Base-by-base conservation (phyloP, 2,888 invertebrate genomes). In the Ptychoptera albimana region DNA sequence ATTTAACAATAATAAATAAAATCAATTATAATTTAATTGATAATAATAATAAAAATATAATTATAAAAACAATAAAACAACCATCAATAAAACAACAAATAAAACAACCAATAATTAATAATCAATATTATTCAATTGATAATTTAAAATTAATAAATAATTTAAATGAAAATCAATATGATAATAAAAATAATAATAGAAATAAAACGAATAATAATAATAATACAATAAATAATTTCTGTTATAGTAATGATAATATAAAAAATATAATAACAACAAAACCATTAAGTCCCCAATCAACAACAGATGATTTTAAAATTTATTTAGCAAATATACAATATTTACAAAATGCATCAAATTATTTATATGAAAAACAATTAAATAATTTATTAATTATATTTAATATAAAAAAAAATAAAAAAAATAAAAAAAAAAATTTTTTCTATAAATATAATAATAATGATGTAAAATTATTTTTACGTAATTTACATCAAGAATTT, bases 401-500 rank as follows among this genome's bases (percentile, higher is more conserved):
- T 76, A 13, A 14, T 39, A 41, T 29, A 8, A 42, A 14, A 12
- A 29, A 41, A 32, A 23, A 32, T 23, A 30, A 42, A 10, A 36
- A 42, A 40, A 8, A 31, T 13, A 29, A 37, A 23, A 34, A n/a
- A 12, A 34, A 34, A 23, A 23, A 46, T 9, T 51, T 55, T 8
- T 59, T 56, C 32, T 57, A 63, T 1, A 61, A 67, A 46, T 73
- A 75, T 0, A 72, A 73, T 43, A 74, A 72, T 1, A 74, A 77
- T 46, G 74, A 75, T 53, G 72, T 79, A 64, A 74, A 75, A 52
- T 68, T 69, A 52, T 59, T 79, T 48, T 63, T 80, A 40, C 67
- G 77, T 37, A 77, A 75, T 49, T 60, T 93, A 43, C 82, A 86
- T 58, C 82, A 87, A 56, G 92, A 93, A 61, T 93, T 93, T 60